Evolutionary conservation across 53 echinoderm and acorn worm genomes (phyloP).

Genomic region (Hippasteria phrygiana): DNA sequence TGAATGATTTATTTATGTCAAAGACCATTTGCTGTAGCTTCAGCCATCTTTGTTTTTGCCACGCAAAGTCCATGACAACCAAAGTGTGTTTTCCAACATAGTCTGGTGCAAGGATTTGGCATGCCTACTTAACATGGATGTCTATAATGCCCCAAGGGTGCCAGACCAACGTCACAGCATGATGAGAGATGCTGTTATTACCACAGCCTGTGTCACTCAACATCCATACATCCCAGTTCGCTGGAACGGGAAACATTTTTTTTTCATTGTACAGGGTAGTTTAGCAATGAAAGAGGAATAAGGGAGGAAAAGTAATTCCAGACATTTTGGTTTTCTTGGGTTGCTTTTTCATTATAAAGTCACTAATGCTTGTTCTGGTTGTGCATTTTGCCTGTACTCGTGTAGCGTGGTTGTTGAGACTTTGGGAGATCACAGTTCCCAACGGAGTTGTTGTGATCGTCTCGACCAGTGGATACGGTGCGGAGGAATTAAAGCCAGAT

Average conservation of each 20-base stretch:
- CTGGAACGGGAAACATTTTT: too few species aligned
- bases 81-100: too few species aligned
- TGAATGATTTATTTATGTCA: too few species aligned
- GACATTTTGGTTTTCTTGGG: background rate
- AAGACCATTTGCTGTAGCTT: too few species aligned
- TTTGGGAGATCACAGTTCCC: conserved; percentile 78
- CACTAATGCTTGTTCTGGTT: background rate
- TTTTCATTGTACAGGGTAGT: too few species aligned
- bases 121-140: background rate
- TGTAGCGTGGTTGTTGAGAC: conserved; percentile 92
- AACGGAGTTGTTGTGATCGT: conserved; percentile 76
- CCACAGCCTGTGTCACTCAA: conserved; percentile 8
- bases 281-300: too few species aligned
- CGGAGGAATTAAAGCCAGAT: conserved; percentile 61
- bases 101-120: background rate
- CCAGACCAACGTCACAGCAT: background rate
- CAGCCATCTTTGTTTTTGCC: too few species aligned
- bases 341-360: background rate
- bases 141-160: background rate
- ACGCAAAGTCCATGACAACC: too few species aligned
- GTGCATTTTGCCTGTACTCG: background rate
- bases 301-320: too few species aligned
- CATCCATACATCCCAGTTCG: too few species aligned
- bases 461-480: conserved; percentile 69
- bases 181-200: background rate